Base-by-base conservation (phyloP, 2,797 vertebrate genomes). In the Ceyx erithaca region DNA sequence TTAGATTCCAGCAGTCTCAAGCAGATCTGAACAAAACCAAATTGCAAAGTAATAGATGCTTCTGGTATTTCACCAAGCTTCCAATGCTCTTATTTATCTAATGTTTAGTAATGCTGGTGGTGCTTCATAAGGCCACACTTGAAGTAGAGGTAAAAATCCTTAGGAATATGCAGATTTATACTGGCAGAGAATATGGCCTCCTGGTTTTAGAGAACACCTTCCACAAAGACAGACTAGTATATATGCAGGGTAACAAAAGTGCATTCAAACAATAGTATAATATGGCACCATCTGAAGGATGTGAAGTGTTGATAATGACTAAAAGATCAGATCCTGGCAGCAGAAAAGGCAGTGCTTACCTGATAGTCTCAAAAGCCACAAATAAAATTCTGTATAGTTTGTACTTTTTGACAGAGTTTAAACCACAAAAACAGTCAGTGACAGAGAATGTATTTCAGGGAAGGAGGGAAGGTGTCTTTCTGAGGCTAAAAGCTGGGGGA, bases 21-120 rank as follows among this genome's bases (percentile, higher is more conserved):
- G 63, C 30, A 89, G 72, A 23, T 43, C 48, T 88, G 22, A 84
- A 41, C 40, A 59, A 3, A 55, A 58, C 43, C 45, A 70, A 45
- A 46, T 10, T 12, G 35, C 11, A 43, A 22, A 92, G 63, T 12
- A 71, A 84, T 63, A 46, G 22, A 33, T 69, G 66, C 30, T 55
- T 76, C 12, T 70, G 51, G 3, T 93, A 93, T 80, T 61, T 45
- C 37, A 64, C 17, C 73, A 64, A 58, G 48, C 23, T 71, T 58
- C 87, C 93, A 45, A 41, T 45, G 20, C n/a, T 87, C 25, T 33
- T 89, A 33, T 80, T 93, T 87, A 87, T 88, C 82, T 94, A 21
- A 83, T 31, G 41, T 78, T 75, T 88, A 81, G 71, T 84, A 85
- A 80, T 0, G 13, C 66, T 95, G 30, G 14, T 82, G 81, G 51